These are phyloP conservation scores for Oxystoma pomonae DNA, from an alignment of 2,888 invertebrate genomes.

Conservation along the genomic window DNA sequence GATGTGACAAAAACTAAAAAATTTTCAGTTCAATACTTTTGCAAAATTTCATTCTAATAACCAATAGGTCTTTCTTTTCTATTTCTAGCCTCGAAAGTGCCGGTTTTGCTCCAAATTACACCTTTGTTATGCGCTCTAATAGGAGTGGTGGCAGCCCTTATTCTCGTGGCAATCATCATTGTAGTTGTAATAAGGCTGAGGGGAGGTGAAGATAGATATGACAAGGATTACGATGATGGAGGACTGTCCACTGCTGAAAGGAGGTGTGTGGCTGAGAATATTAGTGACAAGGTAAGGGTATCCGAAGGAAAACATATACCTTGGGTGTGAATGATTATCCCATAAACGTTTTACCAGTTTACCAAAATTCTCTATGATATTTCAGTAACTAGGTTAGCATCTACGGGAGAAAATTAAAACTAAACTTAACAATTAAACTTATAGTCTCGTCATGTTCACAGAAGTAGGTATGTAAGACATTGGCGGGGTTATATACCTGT, in stretches of 20 bases:
- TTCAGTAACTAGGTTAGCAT: no score
- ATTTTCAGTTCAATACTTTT: no score
- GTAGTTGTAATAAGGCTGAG: constrained; percentile 66
- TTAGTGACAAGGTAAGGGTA: constrained; percentile 47
- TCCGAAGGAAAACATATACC: no score
- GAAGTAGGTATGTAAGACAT: no score
- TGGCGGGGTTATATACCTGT: no score
- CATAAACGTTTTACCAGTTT: no score
- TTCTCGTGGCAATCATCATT: constrained; percentile 70
- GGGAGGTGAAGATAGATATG: constrained; percentile 44
- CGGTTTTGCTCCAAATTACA: constrained; percentile 77
- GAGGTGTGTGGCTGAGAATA: constrained; percentile 43
- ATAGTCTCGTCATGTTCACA: no score
- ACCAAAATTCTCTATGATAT: no score
- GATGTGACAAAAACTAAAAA: no score
- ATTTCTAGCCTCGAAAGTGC: constrained; percentile 51
- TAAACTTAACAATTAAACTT: no score
- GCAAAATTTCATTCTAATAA: neutral
- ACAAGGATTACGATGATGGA: constrained; percentile 46
- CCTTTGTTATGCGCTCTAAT: constrained; percentile 77
- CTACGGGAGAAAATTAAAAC: no score
- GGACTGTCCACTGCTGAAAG: constrained; percentile 41
- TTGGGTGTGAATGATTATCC: no score
- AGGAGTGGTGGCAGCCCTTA: constrained; percentile 70
- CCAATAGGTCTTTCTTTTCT: neutral